phyloP scores from a whole-genome alignment of 1,140 invertebrate genomes.

The Dolichoris vasculosae region DNA sequence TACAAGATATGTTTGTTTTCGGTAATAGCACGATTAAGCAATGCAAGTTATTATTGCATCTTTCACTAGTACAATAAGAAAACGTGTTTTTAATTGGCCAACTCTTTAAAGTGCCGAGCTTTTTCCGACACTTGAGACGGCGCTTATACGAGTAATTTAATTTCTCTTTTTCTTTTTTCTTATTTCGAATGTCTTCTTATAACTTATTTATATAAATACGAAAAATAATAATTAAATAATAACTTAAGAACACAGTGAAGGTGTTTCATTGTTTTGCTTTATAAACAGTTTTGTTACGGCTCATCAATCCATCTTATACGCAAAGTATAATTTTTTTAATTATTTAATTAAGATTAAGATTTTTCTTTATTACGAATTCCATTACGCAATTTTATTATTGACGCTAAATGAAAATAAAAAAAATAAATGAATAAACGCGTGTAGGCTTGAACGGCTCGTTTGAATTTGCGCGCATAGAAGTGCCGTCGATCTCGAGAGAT shows the following conservation, averaged over 20 bases:
- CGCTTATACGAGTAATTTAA: neutral
- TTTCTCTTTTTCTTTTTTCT: neutral
- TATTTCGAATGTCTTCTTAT: constrained; percentile 8
- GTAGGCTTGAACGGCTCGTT: neutral
- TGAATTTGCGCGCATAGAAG: neutral
- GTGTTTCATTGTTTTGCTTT: constrained; percentile 44
- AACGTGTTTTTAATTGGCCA: neutral
- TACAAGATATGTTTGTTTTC: neutral
- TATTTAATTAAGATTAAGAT: neutral
- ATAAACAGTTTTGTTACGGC: neutral
- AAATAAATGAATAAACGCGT: neutral
- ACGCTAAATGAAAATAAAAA: neutral
- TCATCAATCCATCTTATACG: constrained; percentile 6
- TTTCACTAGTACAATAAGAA: neutral
- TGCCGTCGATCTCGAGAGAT: neutral
- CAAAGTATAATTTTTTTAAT: constrained; percentile 27
- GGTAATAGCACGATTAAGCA: neutral
- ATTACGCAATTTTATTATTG: neutral
- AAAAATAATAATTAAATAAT: constrained; percentile 48
- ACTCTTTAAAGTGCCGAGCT: constrained; percentile 31
- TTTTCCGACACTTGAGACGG: neutral
- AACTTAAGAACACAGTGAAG: constrained; percentile 57
- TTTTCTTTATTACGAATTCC: constrained; percentile 1
- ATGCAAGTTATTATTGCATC: neutral
- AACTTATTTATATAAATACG: constrained; percentile 51